phyloP scores from a whole-genome alignment of 2,888 invertebrate species.

The Notodonta dromedarius region DNA sequence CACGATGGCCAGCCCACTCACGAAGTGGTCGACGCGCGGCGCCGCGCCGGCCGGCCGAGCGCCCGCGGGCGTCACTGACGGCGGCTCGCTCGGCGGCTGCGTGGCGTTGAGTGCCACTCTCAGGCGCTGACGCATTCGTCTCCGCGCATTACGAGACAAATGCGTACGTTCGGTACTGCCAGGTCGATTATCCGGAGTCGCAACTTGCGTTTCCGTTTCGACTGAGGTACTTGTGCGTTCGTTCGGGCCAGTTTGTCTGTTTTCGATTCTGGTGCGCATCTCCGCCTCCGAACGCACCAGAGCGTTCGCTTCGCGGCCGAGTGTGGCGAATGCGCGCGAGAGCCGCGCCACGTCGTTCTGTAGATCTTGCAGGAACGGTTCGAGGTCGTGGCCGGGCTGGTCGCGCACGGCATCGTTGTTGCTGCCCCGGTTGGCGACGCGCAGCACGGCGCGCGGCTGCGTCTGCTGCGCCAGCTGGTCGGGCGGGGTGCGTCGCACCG shows the following conservation, averaged over 20 bases:
- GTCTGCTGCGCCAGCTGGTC: constrained; percentile 56
- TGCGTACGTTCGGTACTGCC: constrained; percentile 25
- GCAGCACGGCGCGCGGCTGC: constrained; percentile 73
- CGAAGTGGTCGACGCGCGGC: constrained; percentile 2
- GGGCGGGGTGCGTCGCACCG: constrained; percentile 62
- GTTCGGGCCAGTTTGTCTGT: constrained; percentile 26
- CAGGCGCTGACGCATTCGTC: constrained; percentile 67
- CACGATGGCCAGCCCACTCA: constrained; percentile 25
- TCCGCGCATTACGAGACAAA: constrained; percentile 66
- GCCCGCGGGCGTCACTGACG: too few species aligned
- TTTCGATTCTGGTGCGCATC: constrained; percentile 53
- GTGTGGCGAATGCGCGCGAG: constrained; percentile 65
- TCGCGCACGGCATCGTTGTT: constrained; percentile 27
- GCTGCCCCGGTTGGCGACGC: constrained; percentile 69
- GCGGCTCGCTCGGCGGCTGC: constrained; percentile 27
- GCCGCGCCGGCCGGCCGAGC: constrained; percentile 23
- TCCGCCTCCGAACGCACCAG: constrained; percentile 59
- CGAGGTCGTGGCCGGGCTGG: constrained; percentile 49
- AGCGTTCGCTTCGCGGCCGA: constrained; percentile 64
- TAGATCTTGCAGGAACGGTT: constrained; percentile 65
- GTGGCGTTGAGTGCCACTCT: constrained; percentile 57
- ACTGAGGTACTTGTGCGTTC: constrained; percentile 25
- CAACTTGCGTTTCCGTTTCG: constrained; percentile 25
- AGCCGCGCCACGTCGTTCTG: constrained; percentile 68
- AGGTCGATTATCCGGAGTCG: constrained; percentile 27